Evolutionary conservation across 2,888 invertebrate genomes (phyloP), one percentile per base, ranked within the genome.

Genomic region (Lutraria lutraria): DNA sequence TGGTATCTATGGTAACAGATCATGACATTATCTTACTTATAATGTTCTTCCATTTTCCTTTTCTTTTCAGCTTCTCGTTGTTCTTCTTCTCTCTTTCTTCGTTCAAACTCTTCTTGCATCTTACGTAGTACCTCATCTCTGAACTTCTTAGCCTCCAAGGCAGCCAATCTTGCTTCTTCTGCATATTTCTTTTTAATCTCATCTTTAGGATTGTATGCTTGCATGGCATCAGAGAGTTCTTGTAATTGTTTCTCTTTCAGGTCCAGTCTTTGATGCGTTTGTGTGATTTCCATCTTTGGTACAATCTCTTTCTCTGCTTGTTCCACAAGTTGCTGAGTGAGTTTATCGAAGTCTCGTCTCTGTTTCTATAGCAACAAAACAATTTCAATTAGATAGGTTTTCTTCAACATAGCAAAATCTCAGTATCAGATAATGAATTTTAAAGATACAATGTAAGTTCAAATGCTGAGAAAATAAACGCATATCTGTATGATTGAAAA

Each of bases 181-280:
- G 94, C 94, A 81, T 96, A 96, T 88, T 96, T 95, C 85, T 94
- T 94, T 56, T 92, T 91, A 81, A 96, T 93, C 56, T 94, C 95
- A 13, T 95, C 94, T 8, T 94, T 94, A 8, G 95, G 94, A 21
- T 94, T 94, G 89, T 94, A 94, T 4, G 92, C 92, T 84, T 93
- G 92, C 95, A 96, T 96, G 88, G 96, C 95, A 12, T 95, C 95
- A 0, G 95, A 95, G 16, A 96, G 93, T 82, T 96, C 96, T 52
- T 91, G 90, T 29, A 96, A 93, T 86, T 96, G 96, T 88, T 94
- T 94, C 83, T 95, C 95, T 83, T 95, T 96, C 81, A 96, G 94
- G 21, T 94, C 92, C 1, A 96, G 94, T 12, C 95, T 89, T 12
- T 93, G 93, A 85, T 95, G 92, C 10, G 94, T 96, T 83, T 95